Conservation (phyloP, 2,797 vertebrate genomes). For the Takifugu ocellatus region DNA sequence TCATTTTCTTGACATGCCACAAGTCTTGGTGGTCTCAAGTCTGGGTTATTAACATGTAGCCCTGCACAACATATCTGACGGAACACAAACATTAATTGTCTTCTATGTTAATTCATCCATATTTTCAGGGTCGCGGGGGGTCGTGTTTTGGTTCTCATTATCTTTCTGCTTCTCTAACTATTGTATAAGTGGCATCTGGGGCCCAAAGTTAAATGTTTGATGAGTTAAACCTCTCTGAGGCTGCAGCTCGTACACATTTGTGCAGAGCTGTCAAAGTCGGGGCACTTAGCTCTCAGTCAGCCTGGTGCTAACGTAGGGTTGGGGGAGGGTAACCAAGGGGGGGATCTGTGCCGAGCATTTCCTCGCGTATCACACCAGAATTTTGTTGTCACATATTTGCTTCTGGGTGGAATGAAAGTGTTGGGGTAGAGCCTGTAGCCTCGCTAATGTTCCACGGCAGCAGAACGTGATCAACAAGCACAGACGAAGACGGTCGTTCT, state of each 20-base stretch:
- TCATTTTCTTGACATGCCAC: no score
- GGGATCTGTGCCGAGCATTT: constrained; percentile 42
- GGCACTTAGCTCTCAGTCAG: constrained; percentile 57
- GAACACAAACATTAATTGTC: constrained; percentile 23
- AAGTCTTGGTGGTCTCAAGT: no score
- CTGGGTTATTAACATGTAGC: no score
- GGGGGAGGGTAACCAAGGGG: constrained; percentile 45
- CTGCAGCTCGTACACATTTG: constrained; percentile 56
- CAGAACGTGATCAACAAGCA: no score
- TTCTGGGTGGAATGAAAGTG: constrained; percentile 48
- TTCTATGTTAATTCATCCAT: constrained; percentile 29
- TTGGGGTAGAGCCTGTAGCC: constrained; percentile 35
- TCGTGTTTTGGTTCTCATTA: constrained; percentile 43
- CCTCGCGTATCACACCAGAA: constrained; percentile 1
- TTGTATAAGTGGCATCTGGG: constrained; percentile 52
- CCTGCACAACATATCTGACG: not conserved
- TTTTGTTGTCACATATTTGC: constrained; percentile 1
- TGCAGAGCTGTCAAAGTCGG: constrained; percentile 56
- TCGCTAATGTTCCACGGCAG: constrained; percentile 18
- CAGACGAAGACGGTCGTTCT: no score
- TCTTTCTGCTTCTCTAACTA: constrained; percentile 45
- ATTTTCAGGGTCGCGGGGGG: constrained; percentile 22
- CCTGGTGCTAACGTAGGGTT: constrained; percentile 16
- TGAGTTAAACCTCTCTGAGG: constrained; percentile 58
- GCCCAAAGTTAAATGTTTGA: constrained; percentile 66